phyloP scores from a whole-genome alignment of 2,113 vertebrate species.

The Dromiciops gliroides region DNA sequence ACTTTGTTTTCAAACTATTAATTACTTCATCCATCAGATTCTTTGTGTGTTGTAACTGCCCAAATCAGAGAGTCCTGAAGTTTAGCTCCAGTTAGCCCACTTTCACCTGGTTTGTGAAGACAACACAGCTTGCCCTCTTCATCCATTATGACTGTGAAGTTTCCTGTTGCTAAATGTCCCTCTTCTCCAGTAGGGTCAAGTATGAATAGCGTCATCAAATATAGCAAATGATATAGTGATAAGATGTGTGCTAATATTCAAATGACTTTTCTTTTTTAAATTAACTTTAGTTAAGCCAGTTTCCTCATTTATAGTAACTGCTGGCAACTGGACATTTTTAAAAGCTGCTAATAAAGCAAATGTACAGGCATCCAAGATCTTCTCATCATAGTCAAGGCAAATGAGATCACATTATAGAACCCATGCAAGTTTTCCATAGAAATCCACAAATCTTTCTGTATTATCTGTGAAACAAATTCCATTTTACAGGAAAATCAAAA shows the following conservation, averaged over 20 bases:
- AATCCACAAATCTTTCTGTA: too few relatives aligned
- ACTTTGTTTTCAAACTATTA: conserved; percentile 85
- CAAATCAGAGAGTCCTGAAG: conserved; percentile 95
- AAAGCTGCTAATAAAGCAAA: conserved; percentile 93
- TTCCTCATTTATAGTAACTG: conserved; percentile 91
- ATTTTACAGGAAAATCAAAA: neutral
- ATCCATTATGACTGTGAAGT: conserved; percentile 91
- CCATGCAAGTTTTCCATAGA: conserved; percentile 99
- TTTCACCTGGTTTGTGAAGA: conserved; percentile 96
- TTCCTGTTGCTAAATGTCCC: conserved; percentile 90
- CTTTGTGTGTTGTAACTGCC: conserved; percentile 89
- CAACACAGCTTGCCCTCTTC: conserved; percentile 91
- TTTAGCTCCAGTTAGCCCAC: conserved; percentile 91
- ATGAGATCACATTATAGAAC: conserved; percentile 97
- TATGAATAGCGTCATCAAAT: conserved; percentile 93
- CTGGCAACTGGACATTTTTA: conserved; percentile 91
- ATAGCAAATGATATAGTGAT: conserved; percentile 93
- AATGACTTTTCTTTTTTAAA: conserved; percentile 86
- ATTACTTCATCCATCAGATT: conserved; percentile 91
- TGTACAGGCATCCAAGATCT: conserved; percentile 92
- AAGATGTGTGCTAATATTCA: conserved; percentile 89
- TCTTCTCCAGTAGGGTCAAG: conserved; percentile 96
- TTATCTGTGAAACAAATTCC: too few relatives aligned
- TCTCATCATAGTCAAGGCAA: conserved; percentile 97
- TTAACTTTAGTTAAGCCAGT: conserved; percentile 91